phyloP scores from a whole-genome alignment of 1,140 invertebrate species.

The Aphidius ervi region DNA sequence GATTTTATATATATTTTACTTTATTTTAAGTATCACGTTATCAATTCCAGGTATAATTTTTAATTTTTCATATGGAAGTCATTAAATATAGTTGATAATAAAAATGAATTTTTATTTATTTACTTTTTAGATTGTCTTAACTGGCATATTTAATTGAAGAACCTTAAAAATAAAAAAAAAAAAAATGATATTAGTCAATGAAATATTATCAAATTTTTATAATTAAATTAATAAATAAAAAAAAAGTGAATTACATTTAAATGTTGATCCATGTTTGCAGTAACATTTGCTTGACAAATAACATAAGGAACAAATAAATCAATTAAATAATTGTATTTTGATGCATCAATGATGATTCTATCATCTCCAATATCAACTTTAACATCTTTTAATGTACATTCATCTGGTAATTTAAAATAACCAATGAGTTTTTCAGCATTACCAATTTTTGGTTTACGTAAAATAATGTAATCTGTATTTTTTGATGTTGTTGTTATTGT shows the following conservation, averaged over 20 bases:
- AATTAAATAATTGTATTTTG: constrained; percentile 57
- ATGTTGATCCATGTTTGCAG: constrained; percentile 61
- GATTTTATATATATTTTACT: no score
- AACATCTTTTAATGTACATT: constrained; percentile 61
- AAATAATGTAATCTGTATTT: constrained; percentile 48
- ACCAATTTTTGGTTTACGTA: constrained; percentile 47
- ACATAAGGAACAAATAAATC: constrained; percentile 66
- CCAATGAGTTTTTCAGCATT: constrained; percentile 52
- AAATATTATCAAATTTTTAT: no score
- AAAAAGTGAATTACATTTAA: constrained; percentile 3
- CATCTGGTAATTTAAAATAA: constrained; percentile 58
- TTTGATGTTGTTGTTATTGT: constrained; percentile 15
- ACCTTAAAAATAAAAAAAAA: constrained; percentile 38
- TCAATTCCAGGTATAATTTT: no score
- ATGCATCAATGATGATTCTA: constrained; percentile 62
- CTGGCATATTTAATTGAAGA: constrained; percentile 38
- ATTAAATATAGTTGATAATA: not conserved
- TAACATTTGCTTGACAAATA: constrained; percentile 57
- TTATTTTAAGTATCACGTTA: no score
- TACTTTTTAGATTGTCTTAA: constrained; percentile 7
- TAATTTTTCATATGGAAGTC: not conserved
- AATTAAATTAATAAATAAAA: no score
- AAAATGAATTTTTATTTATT: not conserved
- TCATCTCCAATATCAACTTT: constrained; percentile 67
- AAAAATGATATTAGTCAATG: not conserved